phyloP scores from a whole-genome alignment of 2,888 invertebrate genomes.

The Acanthacorydalis orientalis region DNA sequence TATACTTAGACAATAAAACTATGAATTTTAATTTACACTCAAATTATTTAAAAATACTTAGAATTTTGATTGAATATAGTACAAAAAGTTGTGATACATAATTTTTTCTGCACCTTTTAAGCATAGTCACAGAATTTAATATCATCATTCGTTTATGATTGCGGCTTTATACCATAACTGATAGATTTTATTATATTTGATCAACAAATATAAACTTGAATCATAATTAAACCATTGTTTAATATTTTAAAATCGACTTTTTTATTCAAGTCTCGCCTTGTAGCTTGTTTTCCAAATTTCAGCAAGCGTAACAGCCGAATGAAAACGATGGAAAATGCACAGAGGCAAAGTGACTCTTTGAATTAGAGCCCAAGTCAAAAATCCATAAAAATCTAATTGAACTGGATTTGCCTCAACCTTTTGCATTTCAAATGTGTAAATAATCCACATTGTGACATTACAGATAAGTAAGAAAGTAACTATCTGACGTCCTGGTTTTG shows the following conservation, averaged over 20 bases:
- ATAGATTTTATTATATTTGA: not conserved
- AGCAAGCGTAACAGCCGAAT: conserved; percentile 84
- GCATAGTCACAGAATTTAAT: not conserved
- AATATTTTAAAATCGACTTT: conserved; percentile 18
- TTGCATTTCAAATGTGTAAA: conserved; percentile 88
- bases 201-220: not conserved
- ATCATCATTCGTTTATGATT: not conserved
- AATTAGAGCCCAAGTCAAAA: conserved; percentile 82
- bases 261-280: conserved; percentile 72
- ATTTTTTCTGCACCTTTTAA: not conserved
- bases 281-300: conserved; percentile 95
- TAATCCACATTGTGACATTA: conserved; percentile 93
- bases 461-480: conserved; percentile 90
- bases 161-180: not conserved
- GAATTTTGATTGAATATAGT: no score
- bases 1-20: no score
- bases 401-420: conserved; percentile 87
- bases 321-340: conserved; percentile 93
- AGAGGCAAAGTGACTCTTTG: conserved; percentile 85
- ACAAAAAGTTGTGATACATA: not conserved
- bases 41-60: no score
- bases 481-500: conserved; percentile 88
- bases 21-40: no score
- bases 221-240: conserved; percentile 11
- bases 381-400: conserved; percentile 84